Percentiles rank a stretch among this genome's conserved stretches.
Evolutionary conservation across 2,797 vertebrate genomes (phyloP).

Genomic region (Lerista edwardsae): DNA sequence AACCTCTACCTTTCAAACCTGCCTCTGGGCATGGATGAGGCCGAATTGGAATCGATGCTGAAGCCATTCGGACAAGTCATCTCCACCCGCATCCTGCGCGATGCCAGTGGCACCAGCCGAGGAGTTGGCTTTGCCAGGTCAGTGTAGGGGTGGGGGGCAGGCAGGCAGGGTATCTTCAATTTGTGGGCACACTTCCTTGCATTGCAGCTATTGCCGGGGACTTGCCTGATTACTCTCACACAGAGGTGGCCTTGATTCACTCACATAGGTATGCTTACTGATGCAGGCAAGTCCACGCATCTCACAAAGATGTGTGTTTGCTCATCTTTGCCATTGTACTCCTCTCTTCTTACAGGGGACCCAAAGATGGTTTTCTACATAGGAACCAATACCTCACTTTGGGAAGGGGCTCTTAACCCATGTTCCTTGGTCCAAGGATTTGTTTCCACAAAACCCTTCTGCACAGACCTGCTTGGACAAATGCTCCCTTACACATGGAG

Average conservation of each 20-base stretch:
- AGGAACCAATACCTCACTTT: background rate
- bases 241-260: too few relatives aligned
- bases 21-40: slow-evolving; percentile 91
- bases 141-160: background rate
- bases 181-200: background rate
- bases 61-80: slow-evolving; percentile 96
- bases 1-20: slow-evolving; percentile 97
- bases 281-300: too few relatives aligned
- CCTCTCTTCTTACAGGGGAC: background rate
- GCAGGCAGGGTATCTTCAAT: background rate
- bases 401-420: background rate
- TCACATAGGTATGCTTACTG: background rate
- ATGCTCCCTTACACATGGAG: background rate
- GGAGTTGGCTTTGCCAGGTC: slow-evolving; percentile 96
- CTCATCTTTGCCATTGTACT: background rate
- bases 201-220: background rate
- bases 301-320: background rate
- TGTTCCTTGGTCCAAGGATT: background rate
- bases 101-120: slow-evolving; percentile 89
- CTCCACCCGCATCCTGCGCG: slow-evolving; percentile 92
- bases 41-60: slow-evolving; percentile 92
- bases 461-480: background rate
- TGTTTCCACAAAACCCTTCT: background rate
- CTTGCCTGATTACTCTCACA: background rate
- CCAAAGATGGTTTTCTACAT: background rate